A percentile compares a stretch with the other conserved stretches of the same genome.
phyloP scores from a whole-genome alignment of 1,140 invertebrate genomes.

The Ips nitidus region DNA sequence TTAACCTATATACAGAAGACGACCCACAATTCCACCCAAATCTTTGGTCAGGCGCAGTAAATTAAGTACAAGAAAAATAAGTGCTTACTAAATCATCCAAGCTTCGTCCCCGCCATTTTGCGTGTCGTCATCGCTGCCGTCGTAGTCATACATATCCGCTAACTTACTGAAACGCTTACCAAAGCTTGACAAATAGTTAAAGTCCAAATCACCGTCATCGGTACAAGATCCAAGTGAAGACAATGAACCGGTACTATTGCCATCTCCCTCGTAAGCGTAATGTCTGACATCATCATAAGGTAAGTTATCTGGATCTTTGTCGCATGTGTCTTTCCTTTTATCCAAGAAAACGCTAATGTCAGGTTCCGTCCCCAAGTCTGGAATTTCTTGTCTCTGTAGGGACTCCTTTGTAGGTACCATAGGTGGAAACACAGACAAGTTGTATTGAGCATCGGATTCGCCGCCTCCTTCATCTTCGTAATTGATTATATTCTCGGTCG shows the following conservation, averaged over 20 bases:
- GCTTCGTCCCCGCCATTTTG: slow-evolving; percentile 72
- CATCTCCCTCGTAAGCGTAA: slow-evolving; percentile 95
- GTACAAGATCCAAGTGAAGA: slow-evolving; percentile 92
- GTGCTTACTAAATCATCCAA: slow-evolving; percentile 56
- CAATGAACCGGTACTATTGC: slow-evolving; percentile 86
- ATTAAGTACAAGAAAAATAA: slow-evolving; percentile 40
- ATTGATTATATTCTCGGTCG: slow-evolving; percentile 94
- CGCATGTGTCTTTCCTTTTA: slow-evolving; percentile 84
- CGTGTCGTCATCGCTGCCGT: slow-evolving; percentile 76
- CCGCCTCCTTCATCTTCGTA: slow-evolving; percentile 97
- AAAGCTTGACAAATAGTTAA: slow-evolving; percentile 95
- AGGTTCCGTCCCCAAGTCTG: slow-evolving; percentile 58
- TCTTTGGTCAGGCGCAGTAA: slow-evolving; percentile 46
- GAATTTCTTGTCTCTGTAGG: slow-evolving; percentile 50
- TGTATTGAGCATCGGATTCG: slow-evolving; percentile 92
- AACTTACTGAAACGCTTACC: slow-evolving; percentile 95
- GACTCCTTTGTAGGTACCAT: slow-evolving; percentile 47
- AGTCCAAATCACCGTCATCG: slow-evolving; percentile 93
- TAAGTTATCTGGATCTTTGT: slow-evolving; percentile 86
- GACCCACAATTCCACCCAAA: slow-evolving; percentile 35
- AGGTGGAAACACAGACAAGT: slow-evolving; percentile 79
- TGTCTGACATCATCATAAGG: slow-evolving; percentile 94
- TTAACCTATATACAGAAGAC: slow-evolving; percentile 27
- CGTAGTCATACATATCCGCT: slow-evolving; percentile 96
- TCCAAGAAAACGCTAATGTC: slow-evolving; percentile 91